Percentiles rank a stretch among this genome's conserved stretches.
phyloP scores from a whole-genome alignment of 1,140 invertebrate genomes.

The Mesaphorura yosii region DNA sequence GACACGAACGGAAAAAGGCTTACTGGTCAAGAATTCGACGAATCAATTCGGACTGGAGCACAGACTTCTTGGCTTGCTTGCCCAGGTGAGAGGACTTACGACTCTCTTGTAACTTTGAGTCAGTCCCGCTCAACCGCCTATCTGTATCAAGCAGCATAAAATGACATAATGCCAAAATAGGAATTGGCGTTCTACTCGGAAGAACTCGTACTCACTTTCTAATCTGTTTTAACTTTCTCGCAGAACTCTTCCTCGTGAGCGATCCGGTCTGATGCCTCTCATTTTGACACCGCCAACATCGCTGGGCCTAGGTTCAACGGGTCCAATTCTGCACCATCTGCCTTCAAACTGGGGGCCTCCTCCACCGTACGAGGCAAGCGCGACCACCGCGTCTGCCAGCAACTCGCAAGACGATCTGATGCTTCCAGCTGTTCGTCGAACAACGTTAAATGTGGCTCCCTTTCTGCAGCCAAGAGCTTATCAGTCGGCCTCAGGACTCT shows the following conservation, averaged over 20 bases:
- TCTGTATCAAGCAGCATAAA: not conserved
- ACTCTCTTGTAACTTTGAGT: not conserved
- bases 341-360: conserved; percentile 23
- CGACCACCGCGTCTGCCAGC: not conserved
- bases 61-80: conserved; percentile 62
- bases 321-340: not conserved
- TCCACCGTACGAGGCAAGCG: conserved; percentile 23
- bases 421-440: too few relatives aligned
- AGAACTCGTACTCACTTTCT: not conserved
- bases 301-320: not conserved
- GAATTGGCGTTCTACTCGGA: too few relatives aligned
- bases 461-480: not conserved
- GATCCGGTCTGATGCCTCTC: conserved; percentile 26
- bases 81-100: conserved; percentile 29
- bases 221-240: not conserved
- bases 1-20: conserved; percentile 84
- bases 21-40: conserved; percentile 76
- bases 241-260: conserved; percentile 26
- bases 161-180: too few relatives aligned
- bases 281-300: conserved; percentile 18
- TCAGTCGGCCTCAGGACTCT: not conserved
- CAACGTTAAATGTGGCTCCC: too few relatives aligned
- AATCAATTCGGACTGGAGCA: conserved; percentile 82
- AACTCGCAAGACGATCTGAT: too few relatives aligned
- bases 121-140: not conserved